Percentiles rank a stretch among this genome's conserved stretches.
Conservation (phyloP, 2,888 invertebrate species). For the Parnassius smintheus region DNA sequence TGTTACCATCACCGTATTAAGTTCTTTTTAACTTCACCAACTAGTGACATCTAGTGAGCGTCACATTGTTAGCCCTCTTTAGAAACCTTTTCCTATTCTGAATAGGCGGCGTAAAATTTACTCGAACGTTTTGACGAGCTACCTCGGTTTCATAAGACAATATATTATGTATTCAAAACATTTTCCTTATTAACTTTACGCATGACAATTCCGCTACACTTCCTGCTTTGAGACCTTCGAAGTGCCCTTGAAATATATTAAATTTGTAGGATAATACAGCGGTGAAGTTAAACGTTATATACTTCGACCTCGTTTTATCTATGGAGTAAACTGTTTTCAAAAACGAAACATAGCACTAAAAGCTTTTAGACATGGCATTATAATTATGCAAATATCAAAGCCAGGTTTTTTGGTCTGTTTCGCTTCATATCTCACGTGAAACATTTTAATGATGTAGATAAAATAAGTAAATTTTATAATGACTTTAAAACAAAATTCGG, state of each 20-base stretch:
- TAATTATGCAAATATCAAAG: neutral
- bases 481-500: too few relatives aligned
- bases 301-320: slow-evolving; percentile 9
- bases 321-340: neutral
- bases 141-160: neutral
- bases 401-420: neutral
- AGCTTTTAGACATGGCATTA: neutral
- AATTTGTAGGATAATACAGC: slow-evolving; percentile 9
- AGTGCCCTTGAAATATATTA: slow-evolving; percentile 19
- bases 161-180: slow-evolving; percentile 24
- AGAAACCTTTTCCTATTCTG: too few relatives aligned
- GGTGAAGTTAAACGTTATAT: slow-evolving; percentile 13
- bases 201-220: slow-evolving; percentile 15
- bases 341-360: neutral
- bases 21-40: too few relatives aligned
- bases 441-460: too few relatives aligned
- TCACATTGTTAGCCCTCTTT: too few relatives aligned
- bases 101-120: too few relatives aligned
- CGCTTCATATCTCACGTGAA: neutral
- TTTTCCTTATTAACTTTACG: slow-evolving; percentile 21
- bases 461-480: too few relatives aligned
- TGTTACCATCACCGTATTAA: too few relatives aligned
- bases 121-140: too few relatives aligned
- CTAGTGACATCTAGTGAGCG: too few relatives aligned
- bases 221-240: slow-evolving; percentile 17